Conservation (phyloP, 37 sponge, comb jelly and placozoan genomes). For the Cliona cf. orientalis region DNA sequence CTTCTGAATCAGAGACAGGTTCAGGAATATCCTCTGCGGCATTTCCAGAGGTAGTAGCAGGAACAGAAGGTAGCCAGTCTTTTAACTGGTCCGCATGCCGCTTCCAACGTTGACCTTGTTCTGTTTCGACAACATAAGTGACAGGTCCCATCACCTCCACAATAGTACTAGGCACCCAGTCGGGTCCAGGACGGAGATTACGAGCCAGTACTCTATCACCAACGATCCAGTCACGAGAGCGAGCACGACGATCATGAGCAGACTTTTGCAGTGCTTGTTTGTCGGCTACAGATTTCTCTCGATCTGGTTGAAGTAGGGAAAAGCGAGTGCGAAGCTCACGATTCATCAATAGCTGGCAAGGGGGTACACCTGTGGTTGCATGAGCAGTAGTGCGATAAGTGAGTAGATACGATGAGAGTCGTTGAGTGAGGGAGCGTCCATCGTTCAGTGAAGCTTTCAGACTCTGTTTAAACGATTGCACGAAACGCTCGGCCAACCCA, state of each 20-base stretch:
- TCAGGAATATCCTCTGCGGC: no score
- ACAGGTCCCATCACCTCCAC: not conserved
- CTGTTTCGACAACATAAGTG: not conserved
- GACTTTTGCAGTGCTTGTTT: constrained; percentile 2
- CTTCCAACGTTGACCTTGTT: not conserved
- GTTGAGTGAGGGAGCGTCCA: not conserved
- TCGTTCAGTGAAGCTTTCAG: not conserved
- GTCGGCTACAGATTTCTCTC: not conserved
- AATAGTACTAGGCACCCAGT: not conserved
- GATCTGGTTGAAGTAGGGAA: not conserved
- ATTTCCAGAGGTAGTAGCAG: no score
- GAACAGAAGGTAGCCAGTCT: no score
- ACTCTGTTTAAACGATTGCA: constrained; percentile 10
- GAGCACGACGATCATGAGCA: not conserved
- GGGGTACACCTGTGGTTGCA: constrained; percentile 1
- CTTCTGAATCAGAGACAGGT: no score
- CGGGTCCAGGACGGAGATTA: constrained; percentile 1
- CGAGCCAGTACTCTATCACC: not conserved
- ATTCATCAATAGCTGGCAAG: not conserved
- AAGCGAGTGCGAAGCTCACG: not conserved
- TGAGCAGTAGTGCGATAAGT: not conserved
- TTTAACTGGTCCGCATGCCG: not conserved
- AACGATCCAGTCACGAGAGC: not conserved
- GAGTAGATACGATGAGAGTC: not conserved
- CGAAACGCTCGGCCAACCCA: constrained; percentile 8